A percentile compares a stretch with the other conserved stretches of the same genome.
Evolutionary conservation across 1,140 invertebrate genomes (phyloP).

Genomic region (Zophobas morio): DNA sequence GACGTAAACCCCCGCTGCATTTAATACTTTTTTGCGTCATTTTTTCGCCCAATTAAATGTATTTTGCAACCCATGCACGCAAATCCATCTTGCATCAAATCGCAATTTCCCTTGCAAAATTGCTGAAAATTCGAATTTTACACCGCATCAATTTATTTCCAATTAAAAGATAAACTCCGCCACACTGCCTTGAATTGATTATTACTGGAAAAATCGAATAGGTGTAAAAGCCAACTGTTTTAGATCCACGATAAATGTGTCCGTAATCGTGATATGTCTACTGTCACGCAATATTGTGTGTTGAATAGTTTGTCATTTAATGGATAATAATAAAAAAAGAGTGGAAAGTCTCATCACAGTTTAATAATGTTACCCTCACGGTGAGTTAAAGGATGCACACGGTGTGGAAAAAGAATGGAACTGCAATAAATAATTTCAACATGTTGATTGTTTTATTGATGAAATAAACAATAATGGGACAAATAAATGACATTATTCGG

Average conservation of each 20-base stretch:
- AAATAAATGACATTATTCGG: too few species aligned
- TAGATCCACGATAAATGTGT: conserved; percentile 23
- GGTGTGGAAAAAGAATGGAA: too few species aligned
- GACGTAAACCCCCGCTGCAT: too few species aligned
- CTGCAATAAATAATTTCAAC: too few species aligned
- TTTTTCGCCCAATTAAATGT: neutral
- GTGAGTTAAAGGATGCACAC: neutral
- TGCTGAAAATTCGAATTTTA: neutral
- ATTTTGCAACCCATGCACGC: neutral
- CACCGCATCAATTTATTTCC: neutral
- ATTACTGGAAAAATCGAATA: conserved; percentile 16
- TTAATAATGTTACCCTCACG: neutral
- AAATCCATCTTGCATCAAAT: too few species aligned
- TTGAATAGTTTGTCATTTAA: conserved; percentile 35
- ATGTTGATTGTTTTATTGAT: neutral
- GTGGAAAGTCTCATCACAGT: neutral
- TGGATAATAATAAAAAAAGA: conserved; percentile 29
- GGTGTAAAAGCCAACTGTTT: conserved; percentile 29
- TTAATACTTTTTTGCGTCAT: too few species aligned
- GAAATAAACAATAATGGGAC: neutral
- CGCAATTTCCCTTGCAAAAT: too few species aligned
- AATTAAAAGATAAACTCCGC: neutral
- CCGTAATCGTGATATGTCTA: conserved; percentile 23
- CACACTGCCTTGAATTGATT: neutral
- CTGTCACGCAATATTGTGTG: conserved; percentile 38